A percentile compares a stretch with the other conserved stretches of the same genome.
Conservation (phyloP, 2,113 vertebrate genomes). For the Desmodus rotundus region DNA sequence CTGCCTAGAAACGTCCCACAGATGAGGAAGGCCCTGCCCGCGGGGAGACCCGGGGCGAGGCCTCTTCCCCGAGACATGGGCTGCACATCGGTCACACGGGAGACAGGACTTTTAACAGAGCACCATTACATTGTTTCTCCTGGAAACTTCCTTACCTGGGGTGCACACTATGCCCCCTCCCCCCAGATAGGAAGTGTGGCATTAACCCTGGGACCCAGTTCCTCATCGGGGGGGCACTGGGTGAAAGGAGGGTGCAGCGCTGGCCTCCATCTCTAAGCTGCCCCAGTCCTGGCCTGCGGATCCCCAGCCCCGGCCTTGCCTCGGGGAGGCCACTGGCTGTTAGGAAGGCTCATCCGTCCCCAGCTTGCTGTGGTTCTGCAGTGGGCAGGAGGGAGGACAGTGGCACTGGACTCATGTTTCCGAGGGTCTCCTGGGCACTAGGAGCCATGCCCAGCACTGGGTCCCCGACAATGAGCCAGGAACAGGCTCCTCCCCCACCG, state of each 20-base stretch:
- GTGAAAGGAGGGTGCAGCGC: accelerated
- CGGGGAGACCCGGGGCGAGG: background rate
- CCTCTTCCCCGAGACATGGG: accelerated
- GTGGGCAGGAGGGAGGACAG: background rate
- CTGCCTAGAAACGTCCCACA: background rate
- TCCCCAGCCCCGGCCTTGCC: background rate
- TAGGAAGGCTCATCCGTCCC: background rate
- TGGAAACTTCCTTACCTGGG: background rate
- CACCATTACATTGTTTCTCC: background rate
- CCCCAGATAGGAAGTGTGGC: background rate
- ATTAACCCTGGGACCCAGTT: background rate
- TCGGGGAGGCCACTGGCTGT: background rate
- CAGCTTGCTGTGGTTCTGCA: background rate
- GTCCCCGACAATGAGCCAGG: background rate
- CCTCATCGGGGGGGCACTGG: background rate
- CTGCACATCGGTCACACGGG: accelerated
- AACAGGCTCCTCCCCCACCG: background rate
- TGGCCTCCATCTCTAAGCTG: background rate
- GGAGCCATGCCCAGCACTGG: background rate
- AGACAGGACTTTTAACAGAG: background rate
- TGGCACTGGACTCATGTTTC: background rate
- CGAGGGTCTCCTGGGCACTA: background rate
- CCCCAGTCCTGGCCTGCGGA: background rate
- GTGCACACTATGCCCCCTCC: background rate
- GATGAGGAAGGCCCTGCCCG: background rate